Percentiles rank a stretch among this genome's conserved stretches.
Evolutionary conservation across 2,113 vertebrate species (phyloP).

Genomic region (Gila orcuttii): DNA sequence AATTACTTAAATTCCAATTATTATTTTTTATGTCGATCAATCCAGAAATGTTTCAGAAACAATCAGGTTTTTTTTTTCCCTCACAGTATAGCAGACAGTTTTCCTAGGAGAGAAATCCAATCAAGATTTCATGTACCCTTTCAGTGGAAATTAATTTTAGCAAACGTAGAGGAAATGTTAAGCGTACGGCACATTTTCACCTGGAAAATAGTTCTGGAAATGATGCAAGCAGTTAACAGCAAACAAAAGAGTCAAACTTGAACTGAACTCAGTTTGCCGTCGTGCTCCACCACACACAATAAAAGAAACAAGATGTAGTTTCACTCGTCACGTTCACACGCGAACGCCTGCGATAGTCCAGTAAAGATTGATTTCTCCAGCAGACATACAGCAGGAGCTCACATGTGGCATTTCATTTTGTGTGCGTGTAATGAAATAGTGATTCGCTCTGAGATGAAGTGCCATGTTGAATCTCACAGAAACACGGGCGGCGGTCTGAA

Average conservation of each 20-base stretch:
- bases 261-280: slow-evolving; percentile 7
- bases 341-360: background rate
- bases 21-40: background rate
- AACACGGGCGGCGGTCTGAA: background rate
- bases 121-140: slow-evolving; percentile 51
- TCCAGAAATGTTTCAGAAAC: background rate
- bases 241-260: background rate
- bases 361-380: slow-evolving; percentile 1
- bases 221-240: slow-evolving; percentile 53
- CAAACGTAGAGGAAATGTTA: slow-evolving; percentile 57
- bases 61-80: background rate
- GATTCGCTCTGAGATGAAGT: slow-evolving; percentile 7
- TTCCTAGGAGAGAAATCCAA: slow-evolving; percentile 55
- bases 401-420: slow-evolving; percentile 23
- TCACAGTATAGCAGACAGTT: background rate
- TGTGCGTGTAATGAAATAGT: slow-evolving; percentile 6
- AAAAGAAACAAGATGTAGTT: slow-evolving; percentile 15
- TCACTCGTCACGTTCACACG: slow-evolving; percentile 8
- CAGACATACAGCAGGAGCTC: background rate
- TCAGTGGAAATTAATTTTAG: slow-evolving; percentile 56
- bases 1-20: background rate
- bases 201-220: slow-evolving; percentile 51
- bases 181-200: slow-evolving; percentile 56
- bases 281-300: slow-evolving; percentile 7
- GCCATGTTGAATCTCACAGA: slow-evolving; percentile 9